Conservation (phyloP, 2,113 vertebrate genomes). For the Trematomus loennbergii region DNA sequence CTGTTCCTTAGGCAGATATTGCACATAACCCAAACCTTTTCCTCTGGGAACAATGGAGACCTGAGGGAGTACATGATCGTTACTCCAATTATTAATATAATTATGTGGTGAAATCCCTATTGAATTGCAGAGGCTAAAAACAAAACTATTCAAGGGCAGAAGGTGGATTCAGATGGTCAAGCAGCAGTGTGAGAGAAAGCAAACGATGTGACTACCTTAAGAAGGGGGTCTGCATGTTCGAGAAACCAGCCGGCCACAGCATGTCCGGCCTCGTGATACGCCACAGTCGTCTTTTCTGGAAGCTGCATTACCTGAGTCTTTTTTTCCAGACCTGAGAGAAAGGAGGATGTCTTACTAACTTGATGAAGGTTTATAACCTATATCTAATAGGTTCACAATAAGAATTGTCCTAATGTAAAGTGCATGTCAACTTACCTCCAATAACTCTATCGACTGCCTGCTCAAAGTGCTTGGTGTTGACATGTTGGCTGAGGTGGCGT, state of each 20-base stretch:
- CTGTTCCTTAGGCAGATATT: constrained; percentile 95
- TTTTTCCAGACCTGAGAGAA: constrained; percentile 91
- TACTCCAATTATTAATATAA: background rate
- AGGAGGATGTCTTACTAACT: background rate
- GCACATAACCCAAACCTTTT: constrained; percentile 93
- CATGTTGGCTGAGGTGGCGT: constrained; percentile 82
- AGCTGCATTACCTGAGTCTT: constrained; percentile 94
- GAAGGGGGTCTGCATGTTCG: constrained; percentile 95
- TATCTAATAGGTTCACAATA: background rate
- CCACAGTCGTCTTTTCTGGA: constrained; percentile 93
- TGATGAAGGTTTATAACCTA: background rate
- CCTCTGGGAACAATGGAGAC: constrained; percentile 97
- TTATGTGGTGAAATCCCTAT: background rate
- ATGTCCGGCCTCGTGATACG: constrained; percentile 94
- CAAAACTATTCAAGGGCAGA: background rate
- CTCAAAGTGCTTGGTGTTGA: constrained; percentile 90
- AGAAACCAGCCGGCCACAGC: constrained; percentile 96
- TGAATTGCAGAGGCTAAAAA: background rate
- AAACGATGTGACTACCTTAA: constrained; percentile 85
- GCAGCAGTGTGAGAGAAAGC: background rate
- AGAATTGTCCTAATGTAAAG: background rate
- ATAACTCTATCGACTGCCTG: constrained; percentile 95
- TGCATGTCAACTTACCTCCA: constrained; percentile 85
- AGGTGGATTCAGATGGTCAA: background rate
- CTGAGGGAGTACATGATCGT: constrained; percentile 70